Conservation (phyloP, 2,797 vertebrate genomes). For the Iguana delicatissima region DNA sequence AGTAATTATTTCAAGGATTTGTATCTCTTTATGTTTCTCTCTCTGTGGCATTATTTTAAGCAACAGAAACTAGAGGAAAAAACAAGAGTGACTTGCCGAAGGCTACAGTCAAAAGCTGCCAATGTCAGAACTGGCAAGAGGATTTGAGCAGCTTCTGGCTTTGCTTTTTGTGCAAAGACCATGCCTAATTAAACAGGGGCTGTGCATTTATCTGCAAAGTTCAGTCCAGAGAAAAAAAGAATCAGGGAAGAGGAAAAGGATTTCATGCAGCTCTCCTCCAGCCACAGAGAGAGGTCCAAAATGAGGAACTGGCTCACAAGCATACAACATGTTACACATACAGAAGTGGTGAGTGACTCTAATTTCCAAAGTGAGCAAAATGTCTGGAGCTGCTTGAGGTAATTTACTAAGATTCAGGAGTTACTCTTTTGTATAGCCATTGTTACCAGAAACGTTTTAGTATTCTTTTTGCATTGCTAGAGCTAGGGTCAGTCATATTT, state of each 20-base stretch:
- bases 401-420: neutral
- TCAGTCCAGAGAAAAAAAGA: slow-evolving; percentile 17
- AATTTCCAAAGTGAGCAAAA: neutral
- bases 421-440: neutral
- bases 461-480: neutral
- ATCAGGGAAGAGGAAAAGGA: neutral
- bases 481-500: neutral
- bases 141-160: slow-evolving; percentile 31
- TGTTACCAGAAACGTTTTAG: neutral
- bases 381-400: neutral
- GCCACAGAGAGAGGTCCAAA: neutral
- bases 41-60: slow-evolving; percentile 18
- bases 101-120: slow-evolving; percentile 31
- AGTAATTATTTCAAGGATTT: slow-evolving; percentile 22
- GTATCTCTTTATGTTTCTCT: neutral
- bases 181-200: slow-evolving; percentile 35
- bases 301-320: neutral
- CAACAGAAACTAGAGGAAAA: neutral
- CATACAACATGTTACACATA: no score
- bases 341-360: neutral
- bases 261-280: neutral
- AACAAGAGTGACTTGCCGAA: neutral
- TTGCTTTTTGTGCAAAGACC: slow-evolving; percentile 17
- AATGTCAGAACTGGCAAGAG: slow-evolving; percentile 25
- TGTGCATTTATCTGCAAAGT: slow-evolving; percentile 23